Base-by-base conservation (phyloP, 2,888 invertebrate genomes). In the Poecilus cupreus region DNA sequence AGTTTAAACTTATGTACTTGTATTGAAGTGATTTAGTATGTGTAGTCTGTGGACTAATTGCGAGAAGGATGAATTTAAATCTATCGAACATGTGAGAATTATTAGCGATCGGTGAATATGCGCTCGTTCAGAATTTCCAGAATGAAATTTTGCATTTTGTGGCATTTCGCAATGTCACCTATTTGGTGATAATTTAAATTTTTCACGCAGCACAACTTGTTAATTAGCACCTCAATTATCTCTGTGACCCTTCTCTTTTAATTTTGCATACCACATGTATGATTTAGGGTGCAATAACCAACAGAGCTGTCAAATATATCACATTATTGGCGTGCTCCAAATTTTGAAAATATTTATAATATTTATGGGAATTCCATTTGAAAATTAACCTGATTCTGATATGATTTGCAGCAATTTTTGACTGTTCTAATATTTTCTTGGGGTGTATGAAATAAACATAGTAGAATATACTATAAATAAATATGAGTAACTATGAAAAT, bases 1-100 rank as follows among this genome's bases (percentile, higher is more conserved):
- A 60, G 60, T 60, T 60, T 60, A 24, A 60, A 60, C 60, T 60
- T 60, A 5, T 32, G 60, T 32, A 60, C n/a, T 60, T 60, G 60
- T 26, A 60, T 32, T 60, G n/a, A 60, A 24, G 60, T 60, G 60
- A 60, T 60, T 60, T 60, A 60, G 6, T 32, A 32, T 32, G 8
- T 11, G 13, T 5, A 26, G 22, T 32, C 26, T 11, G 13, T 13
- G 13, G 13, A 6, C 26, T 60, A 32, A 32, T 60, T 60, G 13
- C 18, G 6, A 49, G 49, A 1, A n/a, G 49, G 3, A 49, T 16
- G 49, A 6, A 49, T 49, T 49, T n/a, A 49, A 18, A 1, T 18
- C 16, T n/a, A 43, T 43, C 2, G 2, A 43, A 43, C 11, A n/a
- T 43, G 11, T 39, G 8, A n/a, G 13, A 43, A 43, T 43, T 43